These are phyloP conservation scores for Proisotoma minuta DNA, from an alignment of 2,888 invertebrate genomes.

Conservation along the genomic window DNA sequence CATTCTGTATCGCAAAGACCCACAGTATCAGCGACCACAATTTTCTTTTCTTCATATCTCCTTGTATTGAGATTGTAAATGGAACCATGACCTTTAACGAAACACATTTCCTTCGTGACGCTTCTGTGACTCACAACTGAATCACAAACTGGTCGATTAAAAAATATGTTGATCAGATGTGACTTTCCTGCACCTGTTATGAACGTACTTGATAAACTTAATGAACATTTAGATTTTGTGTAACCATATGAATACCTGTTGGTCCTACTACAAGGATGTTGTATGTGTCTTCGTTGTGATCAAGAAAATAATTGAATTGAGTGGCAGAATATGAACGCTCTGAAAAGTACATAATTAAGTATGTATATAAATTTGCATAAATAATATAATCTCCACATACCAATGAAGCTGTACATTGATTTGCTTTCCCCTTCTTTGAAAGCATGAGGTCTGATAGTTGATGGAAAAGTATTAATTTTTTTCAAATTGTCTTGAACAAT, in stretches of 20 bases:
- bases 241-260: neutral
- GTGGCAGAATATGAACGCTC: constrained; percentile 6
- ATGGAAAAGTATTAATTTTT: constrained; percentile 18
- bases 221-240: no score
- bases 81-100: constrained; percentile 12
- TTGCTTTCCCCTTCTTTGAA: neutral
- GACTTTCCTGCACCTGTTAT: constrained; percentile 18
- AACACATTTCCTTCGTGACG: constrained; percentile 19
- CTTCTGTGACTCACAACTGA: constrained; percentile 16
- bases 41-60: neutral
- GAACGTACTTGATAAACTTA: no score
- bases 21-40: constrained; percentile 18
- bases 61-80: constrained; percentile 7
- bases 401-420: constrained; percentile 18
- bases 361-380: neutral
- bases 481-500: neutral
- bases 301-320: constrained; percentile 11
- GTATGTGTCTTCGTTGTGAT: constrained; percentile 15
- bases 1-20: constrained; percentile 20
- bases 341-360: neutral
- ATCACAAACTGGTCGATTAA: constrained; percentile 19
- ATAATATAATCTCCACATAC: no score
- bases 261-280: constrained; percentile 14
- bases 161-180: constrained; percentile 19
- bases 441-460: constrained; percentile 9